Conservation (phyloP, 2,113 vertebrate genomes). For the Orcinus orca region DNA sequence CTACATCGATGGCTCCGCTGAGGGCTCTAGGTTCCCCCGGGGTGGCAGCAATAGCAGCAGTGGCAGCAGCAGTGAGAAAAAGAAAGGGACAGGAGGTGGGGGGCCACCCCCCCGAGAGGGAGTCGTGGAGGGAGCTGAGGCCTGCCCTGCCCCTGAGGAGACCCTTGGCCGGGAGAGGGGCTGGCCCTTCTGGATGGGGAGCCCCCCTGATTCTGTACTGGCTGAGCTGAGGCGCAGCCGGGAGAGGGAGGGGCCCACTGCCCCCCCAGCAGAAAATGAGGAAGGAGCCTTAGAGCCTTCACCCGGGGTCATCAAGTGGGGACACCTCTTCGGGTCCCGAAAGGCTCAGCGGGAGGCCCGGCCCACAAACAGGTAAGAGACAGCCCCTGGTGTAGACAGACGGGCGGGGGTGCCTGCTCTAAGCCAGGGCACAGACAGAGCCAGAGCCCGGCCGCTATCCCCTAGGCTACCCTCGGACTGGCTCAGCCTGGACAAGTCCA, state of each 20-base stretch:
- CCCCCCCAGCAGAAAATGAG: constrained; percentile 14
- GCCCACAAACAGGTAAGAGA: constrained; percentile 85
- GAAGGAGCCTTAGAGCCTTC: constrained; percentile 41
- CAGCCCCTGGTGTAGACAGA: accelerated
- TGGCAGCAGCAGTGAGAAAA: constrained; percentile 82
- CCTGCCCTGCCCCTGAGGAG: constrained; percentile 83
- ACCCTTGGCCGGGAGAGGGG: constrained; percentile 74
- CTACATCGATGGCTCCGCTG: constrained; percentile 91
- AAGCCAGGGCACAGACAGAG: neutral
- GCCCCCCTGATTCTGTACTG: constrained; percentile 92
- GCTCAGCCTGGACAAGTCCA: constrained; percentile 91
- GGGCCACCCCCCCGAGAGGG: constrained; percentile 90
- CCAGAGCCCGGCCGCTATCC: neutral
- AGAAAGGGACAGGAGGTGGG: constrained; percentile 45
- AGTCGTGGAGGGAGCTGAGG: constrained; percentile 95
- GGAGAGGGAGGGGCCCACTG: constrained; percentile 77
- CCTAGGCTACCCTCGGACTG: constrained; percentile 93
- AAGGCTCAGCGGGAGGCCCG: constrained; percentile 79
- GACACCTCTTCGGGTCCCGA: constrained; percentile 83
- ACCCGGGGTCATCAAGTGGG: constrained; percentile 80
- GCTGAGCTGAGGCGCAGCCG: constrained; percentile 86
- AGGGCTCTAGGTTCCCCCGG: constrained; percentile 88
- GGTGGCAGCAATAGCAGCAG: constrained; percentile 69
- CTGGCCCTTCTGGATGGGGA: constrained; percentile 95
- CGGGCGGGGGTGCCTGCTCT: neutral